Evolutionary conservation across 2,888 invertebrate species (phyloP).

Genomic region (Auanema sp.): DNA sequence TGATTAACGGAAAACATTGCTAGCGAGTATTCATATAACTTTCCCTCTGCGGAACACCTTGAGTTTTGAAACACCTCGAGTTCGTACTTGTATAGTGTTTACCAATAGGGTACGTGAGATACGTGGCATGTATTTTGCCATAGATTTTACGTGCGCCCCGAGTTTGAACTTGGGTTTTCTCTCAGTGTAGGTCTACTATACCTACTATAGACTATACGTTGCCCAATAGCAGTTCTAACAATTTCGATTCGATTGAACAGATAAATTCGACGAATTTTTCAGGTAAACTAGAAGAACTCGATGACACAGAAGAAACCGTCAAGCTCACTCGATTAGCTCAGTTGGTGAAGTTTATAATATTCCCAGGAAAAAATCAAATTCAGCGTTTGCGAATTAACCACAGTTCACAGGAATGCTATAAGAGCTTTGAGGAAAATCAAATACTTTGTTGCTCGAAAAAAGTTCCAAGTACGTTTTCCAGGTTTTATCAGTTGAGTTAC

Average conservation of each 20-base stretch:
- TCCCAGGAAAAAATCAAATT: constrained; percentile 13
- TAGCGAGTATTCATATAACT: too few species aligned
- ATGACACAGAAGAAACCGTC: constrained; percentile 15
- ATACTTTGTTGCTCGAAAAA: constrained; percentile 89
- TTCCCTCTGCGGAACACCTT: too few species aligned
- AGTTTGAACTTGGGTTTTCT: not conserved
- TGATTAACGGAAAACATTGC: too few species aligned
- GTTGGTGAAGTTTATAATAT: constrained; percentile 3
- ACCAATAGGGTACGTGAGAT: too few species aligned
- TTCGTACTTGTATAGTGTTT: too few species aligned
- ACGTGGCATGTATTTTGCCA: too few species aligned
- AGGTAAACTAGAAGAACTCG: constrained; percentile 6
- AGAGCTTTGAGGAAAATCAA: constrained; percentile 90
- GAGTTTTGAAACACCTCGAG: too few species aligned
- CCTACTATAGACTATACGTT: too few species aligned
- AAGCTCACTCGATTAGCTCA: constrained; percentile 10
- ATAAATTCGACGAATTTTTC: constrained; percentile 9
- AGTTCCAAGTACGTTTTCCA: constrained; percentile 75
- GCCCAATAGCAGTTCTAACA: too few species aligned
- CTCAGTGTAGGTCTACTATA: too few species aligned
- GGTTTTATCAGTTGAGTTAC: not conserved
- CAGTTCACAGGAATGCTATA: constrained; percentile 86
- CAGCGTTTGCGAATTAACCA: constrained; percentile 72
- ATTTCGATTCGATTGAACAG: not conserved
- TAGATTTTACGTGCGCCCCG: not conserved